Base-by-base conservation (phyloP, 2,113 vertebrate species). In the Bubo blakistoni region DNA sequence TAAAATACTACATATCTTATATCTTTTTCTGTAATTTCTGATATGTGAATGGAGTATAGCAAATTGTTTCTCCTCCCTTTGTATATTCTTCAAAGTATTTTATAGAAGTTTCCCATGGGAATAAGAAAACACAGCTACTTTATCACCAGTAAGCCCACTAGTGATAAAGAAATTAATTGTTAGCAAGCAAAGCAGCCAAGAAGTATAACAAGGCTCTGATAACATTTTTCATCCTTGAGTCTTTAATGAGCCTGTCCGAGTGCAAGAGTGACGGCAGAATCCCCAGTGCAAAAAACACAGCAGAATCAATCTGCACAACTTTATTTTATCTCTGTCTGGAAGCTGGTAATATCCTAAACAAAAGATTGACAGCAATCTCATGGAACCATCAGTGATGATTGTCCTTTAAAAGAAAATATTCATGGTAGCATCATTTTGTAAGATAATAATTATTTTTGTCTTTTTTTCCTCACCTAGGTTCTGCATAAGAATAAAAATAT, bases 91-190 rank as follows among this genome's bases (percentile, higher is more conserved):
- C 46, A 16, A 93, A 85, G 34, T 32, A 10, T 80, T 72, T 90
- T 66, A 74, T 34, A 30, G 34, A 86, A 77, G 19, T 52, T 76
- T 49, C 70, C 32, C 27, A 63, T 13, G 40, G 2, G 47, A 79
- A 85, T 40, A 88, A 85, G 38, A 83, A 88, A 88, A 79, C 7
- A 38, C 22, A 79, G 17, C 4, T 25, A n/a, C 14, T 85, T 90
- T 79, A 74, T 78, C 74, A 88, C 16, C 18, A 49, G 22, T 44
- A 86, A 44, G 32, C 18, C 11, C 38, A 30, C 13, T 82, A 42
- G 6, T 72, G 61, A 51, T 57, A 79, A 88, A 94, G 26, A 95
- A 95, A 96, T 86, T 91, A 80, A 81, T 42, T 89, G 71, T 46
- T 92, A 83, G 66, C 27, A 92, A 87, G 61, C 29, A 94, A 94